These are phyloP conservation scores for Zelostemma sp. DNA, from an alignment of 1,140 invertebrate genomes.

Conservation along the genomic window DNA sequence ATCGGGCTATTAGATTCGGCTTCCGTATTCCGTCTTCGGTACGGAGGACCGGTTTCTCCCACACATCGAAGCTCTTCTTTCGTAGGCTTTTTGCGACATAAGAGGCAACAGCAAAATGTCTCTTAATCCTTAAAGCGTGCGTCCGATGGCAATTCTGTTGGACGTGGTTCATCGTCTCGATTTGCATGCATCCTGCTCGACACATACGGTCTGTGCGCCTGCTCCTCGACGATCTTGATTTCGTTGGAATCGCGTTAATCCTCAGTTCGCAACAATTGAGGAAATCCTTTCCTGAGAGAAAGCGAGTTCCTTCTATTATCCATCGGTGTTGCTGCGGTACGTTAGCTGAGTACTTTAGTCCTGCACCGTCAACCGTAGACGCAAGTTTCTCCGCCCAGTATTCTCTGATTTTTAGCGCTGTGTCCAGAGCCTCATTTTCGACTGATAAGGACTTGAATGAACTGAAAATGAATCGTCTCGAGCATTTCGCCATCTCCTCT, in stretches of 20 bases:
- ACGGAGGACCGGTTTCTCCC: conserved; percentile 15
- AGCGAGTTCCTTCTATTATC: conserved; percentile 26
- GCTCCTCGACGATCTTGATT: conserved; percentile 24
- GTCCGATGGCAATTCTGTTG: conserved; percentile 42
- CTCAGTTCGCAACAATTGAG: conserved; percentile 24
- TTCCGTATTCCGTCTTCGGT: not conserved
- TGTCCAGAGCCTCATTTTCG: no score
- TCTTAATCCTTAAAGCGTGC: conserved; percentile 20
- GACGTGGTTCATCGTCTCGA: conserved; percentile 45
- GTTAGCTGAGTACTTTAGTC: conserved; percentile 15
- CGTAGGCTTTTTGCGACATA: conserved; percentile 9
- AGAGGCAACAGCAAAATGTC: conserved; percentile 36
- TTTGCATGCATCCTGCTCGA: conserved; percentile 31
- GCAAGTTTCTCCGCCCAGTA: conserved; percentile 8
- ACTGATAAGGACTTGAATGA: no score
- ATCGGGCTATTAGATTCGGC: conserved; percentile 16
- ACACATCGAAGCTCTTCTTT: not conserved
- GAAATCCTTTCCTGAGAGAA: conserved; percentile 32
- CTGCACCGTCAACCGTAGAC: conserved; percentile 15
- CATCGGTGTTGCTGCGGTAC: conserved; percentile 29
- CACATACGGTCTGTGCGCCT: conserved; percentile 15
- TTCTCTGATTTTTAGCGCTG: not conserved
- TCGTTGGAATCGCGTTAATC: conserved; percentile 35
- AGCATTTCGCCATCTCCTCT: not conserved
- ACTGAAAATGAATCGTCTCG: no score